Evolutionary conservation across 2,888 invertebrate species (phyloP).

Genomic region (Drosophila fungiperda): DNA sequence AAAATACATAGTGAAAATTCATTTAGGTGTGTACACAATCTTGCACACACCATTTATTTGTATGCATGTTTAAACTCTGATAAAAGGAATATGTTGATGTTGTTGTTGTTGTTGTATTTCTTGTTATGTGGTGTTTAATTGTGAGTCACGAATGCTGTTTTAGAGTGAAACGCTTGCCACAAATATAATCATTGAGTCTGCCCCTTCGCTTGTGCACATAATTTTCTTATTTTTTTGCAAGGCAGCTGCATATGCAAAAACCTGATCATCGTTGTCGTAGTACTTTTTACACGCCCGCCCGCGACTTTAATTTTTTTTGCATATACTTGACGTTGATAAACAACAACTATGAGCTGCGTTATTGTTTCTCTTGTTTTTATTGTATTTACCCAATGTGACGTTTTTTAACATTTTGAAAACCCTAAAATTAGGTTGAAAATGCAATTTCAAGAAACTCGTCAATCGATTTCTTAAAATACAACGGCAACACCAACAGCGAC

Average conservation of each 20-base stretch:
- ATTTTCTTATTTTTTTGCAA: slow-evolving; percentile 2
- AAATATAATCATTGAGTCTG: background rate
- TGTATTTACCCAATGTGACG: slow-evolving; percentile 34
- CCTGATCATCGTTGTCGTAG: slow-evolving; percentile 50
- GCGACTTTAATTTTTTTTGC: slow-evolving; percentile 33
- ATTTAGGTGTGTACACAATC: slow-evolving; percentile 5
- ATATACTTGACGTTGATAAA: slow-evolving; percentile 48
- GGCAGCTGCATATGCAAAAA: slow-evolving; percentile 53
- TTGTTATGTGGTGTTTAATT: background rate
- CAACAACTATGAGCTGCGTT: slow-evolving; percentile 28
- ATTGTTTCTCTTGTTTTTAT: background rate
- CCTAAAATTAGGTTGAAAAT: slow-evolving; percentile 34
- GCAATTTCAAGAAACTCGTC: slow-evolving; percentile 17
- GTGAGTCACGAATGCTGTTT: slow-evolving; percentile 22
- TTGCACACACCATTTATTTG: background rate
- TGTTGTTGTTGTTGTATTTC: background rate
- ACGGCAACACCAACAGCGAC: slow-evolving; percentile 7
- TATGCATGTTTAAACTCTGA: slow-evolving; percentile 17
- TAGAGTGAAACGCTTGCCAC: background rate
- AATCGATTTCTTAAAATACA: slow-evolving; percentile 23
- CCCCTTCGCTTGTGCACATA: background rate
- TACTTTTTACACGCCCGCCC: slow-evolving; percentile 48
- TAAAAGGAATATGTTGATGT: slow-evolving; percentile 15
- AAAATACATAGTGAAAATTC: background rate
- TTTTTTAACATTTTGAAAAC: slow-evolving; percentile 15